Evolutionary conservation across 1,140 invertebrate species (phyloP).

Genomic region (Bombus pascuorum): DNA sequence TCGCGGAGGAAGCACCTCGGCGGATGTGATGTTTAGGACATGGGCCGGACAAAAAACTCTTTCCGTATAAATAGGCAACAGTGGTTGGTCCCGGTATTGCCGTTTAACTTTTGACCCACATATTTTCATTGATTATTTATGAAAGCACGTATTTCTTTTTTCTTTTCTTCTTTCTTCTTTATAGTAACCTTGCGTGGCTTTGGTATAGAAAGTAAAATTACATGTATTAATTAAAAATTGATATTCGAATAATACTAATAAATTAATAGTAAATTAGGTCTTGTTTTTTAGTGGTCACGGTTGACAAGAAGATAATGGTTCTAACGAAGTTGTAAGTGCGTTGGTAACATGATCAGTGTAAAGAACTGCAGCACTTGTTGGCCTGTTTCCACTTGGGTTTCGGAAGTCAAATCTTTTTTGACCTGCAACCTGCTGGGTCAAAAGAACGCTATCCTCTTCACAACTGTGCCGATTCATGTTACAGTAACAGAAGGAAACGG

Average conservation of each 20-base stretch:
- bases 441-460: not conserved
- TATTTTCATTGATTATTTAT: constrained; percentile 59
- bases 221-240: not conserved
- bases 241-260: too few species aligned
- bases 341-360: constrained; percentile 39
- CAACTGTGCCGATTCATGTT: not conserved
- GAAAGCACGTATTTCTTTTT: constrained; percentile 2
- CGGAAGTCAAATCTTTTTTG: constrained; percentile 23
- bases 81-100: constrained; percentile 65
- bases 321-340: constrained; percentile 15
- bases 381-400: constrained; percentile 37
- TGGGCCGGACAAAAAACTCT: constrained; percentile 64
- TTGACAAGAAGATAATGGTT: not conserved
- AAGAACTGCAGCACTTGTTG: constrained; percentile 33
- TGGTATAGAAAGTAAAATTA: not conserved
- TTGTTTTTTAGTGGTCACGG: not conserved
- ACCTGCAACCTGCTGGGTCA: constrained; percentile 43
- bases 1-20: constrained; percentile 63
- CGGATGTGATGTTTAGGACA: constrained; percentile 78
- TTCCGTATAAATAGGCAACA: constrained; percentile 71
- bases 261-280: not conserved
- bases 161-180: not conserved
- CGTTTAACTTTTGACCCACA: constrained; percentile 61
- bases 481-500: not conserved
- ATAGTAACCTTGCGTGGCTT: not conserved